Evolutionary conservation across 2,888 invertebrate species (phyloP).

Genomic region (Heteropelma amictum): DNA sequence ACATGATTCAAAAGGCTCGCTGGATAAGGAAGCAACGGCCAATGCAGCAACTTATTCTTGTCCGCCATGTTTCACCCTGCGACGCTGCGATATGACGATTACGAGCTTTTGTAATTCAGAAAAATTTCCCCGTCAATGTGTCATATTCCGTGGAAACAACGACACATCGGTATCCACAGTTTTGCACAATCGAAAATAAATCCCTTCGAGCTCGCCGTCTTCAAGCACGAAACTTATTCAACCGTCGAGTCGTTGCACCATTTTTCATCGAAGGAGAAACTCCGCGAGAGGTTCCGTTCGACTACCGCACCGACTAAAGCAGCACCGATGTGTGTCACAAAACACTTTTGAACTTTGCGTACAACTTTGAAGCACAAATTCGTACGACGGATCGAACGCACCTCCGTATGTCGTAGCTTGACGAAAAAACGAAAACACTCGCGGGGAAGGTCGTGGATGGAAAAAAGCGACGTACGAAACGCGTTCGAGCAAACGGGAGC

Average conservation of each 20-base stretch:
- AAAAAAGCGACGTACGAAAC: slow-evolving; percentile 21
- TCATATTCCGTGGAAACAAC: slow-evolving; percentile 39
- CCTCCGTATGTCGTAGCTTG: background rate
- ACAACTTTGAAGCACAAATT: slow-evolving; percentile 1
- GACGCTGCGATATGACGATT: background rate
- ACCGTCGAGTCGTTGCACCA: background rate
- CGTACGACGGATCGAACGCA: background rate
- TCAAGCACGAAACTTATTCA: background rate
- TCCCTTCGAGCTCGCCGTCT: background rate
- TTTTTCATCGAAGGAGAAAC: background rate
- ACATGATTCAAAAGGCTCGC: slow-evolving; percentile 74
- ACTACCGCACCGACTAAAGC: background rate
- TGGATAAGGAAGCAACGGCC: slow-evolving; percentile 74
- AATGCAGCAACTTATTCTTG: slow-evolving; percentile 74
- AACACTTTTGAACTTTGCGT: background rate
- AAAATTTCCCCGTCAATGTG: slow-evolving; percentile 20
- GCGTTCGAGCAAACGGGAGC: background rate
- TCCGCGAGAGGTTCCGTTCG: too few species aligned
- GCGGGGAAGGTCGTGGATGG: background rate
- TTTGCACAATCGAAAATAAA: background rate
- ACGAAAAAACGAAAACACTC: background rate
- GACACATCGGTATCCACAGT: slow-evolving; percentile 14
- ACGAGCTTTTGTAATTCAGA: slow-evolving; percentile 1
- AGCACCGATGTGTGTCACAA: background rate
- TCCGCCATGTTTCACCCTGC: slow-evolving; percentile 71